Percentiles rank a stretch among this genome's conserved stretches.
Evolutionary conservation across 2,113 vertebrate species (phyloP).

Genomic region (Arizona elegans): DNA sequence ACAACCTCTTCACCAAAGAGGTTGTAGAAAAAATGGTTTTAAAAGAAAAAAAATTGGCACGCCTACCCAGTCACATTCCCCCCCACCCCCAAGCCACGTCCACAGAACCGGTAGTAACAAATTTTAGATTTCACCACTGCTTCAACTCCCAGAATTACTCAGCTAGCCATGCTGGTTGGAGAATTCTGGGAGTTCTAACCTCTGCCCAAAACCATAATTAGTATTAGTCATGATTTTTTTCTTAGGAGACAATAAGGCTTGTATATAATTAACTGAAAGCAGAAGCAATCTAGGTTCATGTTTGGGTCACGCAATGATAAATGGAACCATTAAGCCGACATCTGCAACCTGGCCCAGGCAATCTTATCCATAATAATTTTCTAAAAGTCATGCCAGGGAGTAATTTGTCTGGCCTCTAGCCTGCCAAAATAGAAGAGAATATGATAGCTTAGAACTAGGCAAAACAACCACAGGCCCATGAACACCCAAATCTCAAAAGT

Average conservation of each 20-base stretch:
- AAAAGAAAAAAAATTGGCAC: no score
- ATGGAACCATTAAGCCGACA: background rate
- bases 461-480: background rate
- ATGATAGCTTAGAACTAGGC: background rate
- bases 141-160: background rate
- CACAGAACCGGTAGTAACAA: no score
- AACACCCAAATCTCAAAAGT: background rate
- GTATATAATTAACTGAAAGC: background rate
- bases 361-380: background rate
- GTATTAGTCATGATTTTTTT: background rate
- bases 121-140: no score
- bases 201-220: background rate
- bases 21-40: no score
- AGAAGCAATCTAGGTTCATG: background rate
- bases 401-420: background rate
- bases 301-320: background rate
- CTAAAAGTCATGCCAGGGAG: background rate
- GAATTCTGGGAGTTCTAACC: no score
- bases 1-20: no score
- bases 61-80: no score
- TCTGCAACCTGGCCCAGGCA: background rate
- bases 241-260: background rate
- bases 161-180: background rate
- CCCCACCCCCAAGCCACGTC: no score
- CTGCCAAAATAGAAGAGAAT: slow-evolving; percentile 4